Conservation (phyloP, 2,113 vertebrate species). For the Tenebrosternarchus preto region DNA sequence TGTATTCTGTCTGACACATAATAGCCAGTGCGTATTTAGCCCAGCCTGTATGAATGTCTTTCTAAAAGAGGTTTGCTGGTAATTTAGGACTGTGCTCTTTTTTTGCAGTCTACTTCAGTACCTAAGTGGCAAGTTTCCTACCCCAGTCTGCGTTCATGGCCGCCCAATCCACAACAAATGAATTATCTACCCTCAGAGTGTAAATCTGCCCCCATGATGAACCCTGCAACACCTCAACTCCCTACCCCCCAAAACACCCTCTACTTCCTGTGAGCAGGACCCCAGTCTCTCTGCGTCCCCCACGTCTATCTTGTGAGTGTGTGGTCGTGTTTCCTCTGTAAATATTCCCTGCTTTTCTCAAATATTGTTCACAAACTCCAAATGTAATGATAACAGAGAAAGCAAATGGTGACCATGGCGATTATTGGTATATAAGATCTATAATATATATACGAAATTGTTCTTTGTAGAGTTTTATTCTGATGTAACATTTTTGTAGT, state of each 20-base stretch:
- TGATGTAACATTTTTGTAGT: conserved; percentile 79
- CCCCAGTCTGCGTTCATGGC: conserved; percentile 68
- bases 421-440: conserved; percentile 62
- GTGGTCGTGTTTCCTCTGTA: conserved; percentile 74
- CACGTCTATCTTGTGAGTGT: conserved; percentile 70
- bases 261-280: conserved; percentile 59
- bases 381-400: conserved; percentile 62
- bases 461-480: conserved; percentile 82
- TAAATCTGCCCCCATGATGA: conserved; percentile 66
- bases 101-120: conserved; percentile 79
- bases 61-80: background rate
- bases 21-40: background rate
- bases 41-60: too few relatives aligned
- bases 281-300: conserved; percentile 67
- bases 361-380: conserved; percentile 66
- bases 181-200: conserved; percentile 64
- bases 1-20: background rate
- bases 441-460: conserved; percentile 64
- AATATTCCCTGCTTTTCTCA: conserved; percentile 76
- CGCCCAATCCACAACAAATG: conserved; percentile 56
- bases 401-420: conserved; percentile 59
- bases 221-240: conserved; percentile 55
- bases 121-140: conserved; percentile 74
- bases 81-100: background rate
- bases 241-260: conserved; percentile 56